A percentile compares a stretch with the other conserved stretches of the same genome.
Evolutionary conservation across 2,797 vertebrate species (phyloP).

Genomic region (Pogoniulus pusillus): DNA sequence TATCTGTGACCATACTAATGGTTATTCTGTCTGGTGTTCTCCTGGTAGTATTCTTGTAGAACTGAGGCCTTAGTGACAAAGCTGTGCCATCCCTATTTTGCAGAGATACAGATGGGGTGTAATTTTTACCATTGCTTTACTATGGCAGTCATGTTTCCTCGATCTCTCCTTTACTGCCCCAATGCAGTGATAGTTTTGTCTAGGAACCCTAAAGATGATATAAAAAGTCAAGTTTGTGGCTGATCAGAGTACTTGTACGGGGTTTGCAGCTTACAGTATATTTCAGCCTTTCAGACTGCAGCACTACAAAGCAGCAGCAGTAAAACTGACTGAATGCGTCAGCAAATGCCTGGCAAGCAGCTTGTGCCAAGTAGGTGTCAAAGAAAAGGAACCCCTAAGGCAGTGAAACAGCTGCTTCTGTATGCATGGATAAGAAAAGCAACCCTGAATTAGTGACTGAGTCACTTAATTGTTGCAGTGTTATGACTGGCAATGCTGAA

Average conservation of each 20-base stretch:
- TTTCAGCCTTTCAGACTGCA: neutral
- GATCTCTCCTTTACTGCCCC: neutral
- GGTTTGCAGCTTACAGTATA: neutral
- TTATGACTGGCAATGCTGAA: neutral
- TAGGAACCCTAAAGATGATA: neutral
- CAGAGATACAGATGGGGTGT: neutral
- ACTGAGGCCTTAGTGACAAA: too few species aligned
- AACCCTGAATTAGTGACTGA: neutral
- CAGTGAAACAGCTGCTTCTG: neutral
- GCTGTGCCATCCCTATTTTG: neutral
- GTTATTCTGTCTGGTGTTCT: neutral
- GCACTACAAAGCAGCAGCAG: neutral
- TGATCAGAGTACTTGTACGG: neutral
- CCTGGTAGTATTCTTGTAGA: neutral
- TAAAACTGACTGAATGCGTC: neutral
- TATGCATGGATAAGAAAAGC: neutral
- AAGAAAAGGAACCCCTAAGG: conserved; percentile 12
- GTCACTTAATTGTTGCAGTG: neutral
- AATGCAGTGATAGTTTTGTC: neutral
- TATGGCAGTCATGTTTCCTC: neutral
- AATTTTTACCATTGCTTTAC: neutral
- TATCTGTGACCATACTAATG: neutral
- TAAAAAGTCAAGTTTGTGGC: neutral
- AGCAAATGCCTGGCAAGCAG: conserved; percentile 9
- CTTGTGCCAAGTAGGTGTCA: conserved; percentile 22